Evolutionary conservation across 2,888 invertebrate species (phyloP).

Genomic region (Oscheius sp.): DNA sequence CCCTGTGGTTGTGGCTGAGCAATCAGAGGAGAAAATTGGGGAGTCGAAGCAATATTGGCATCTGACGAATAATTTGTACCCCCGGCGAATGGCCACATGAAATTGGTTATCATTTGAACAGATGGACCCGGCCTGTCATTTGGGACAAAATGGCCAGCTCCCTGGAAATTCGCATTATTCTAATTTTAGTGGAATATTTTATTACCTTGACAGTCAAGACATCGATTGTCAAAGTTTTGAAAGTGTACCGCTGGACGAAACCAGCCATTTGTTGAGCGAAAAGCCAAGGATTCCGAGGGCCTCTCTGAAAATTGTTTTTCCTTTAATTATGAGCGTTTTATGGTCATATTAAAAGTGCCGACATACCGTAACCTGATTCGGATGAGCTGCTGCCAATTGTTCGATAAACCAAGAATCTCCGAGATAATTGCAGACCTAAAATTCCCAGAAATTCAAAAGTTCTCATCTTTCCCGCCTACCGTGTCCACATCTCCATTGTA

Average conservation of each 20-base stretch:
- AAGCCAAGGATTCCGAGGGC: conserved; percentile 44
- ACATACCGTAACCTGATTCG: neutral
- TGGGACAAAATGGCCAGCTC: conserved; percentile 56
- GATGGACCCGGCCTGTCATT: conserved; percentile 53
- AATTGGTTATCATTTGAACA: conserved; percentile 56
- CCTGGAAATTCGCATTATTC: conserved; percentile 30
- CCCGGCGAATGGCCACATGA: conserved; percentile 36
- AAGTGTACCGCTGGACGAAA: conserved; percentile 40
- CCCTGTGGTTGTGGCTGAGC: neutral
- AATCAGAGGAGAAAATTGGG: neutral
- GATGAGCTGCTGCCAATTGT: neutral
- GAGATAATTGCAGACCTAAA: conserved; percentile 30
- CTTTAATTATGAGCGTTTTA: neutral
- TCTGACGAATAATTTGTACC: conserved; percentile 43
- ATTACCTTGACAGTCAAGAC: conserved; percentile 38
- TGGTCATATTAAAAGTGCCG: conserved; percentile 1
- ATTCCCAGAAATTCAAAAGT: neutral
- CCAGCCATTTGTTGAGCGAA: conserved; percentile 62
- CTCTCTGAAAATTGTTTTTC: neutral
- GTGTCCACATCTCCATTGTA: conserved; percentile 57
- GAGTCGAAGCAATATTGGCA: neutral
- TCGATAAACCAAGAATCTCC: conserved; percentile 36
- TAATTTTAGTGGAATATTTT: neutral
- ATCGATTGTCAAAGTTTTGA: conserved; percentile 26
- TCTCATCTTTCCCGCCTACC: too few species aligned